Conservation (phyloP, 2,888 invertebrate species). For the Phyllotreta cruciferae region DNA sequence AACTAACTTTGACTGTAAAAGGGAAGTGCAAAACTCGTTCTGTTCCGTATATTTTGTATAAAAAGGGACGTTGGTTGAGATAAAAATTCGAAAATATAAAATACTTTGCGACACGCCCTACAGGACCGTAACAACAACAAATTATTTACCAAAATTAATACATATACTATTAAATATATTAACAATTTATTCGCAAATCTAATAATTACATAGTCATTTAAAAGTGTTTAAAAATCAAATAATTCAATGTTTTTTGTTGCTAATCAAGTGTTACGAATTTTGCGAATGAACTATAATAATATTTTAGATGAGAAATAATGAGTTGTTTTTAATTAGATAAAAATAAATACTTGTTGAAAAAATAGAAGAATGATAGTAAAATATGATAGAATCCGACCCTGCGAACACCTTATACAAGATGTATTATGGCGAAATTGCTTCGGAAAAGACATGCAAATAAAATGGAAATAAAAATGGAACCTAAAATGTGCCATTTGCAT, state of each 20-base stretch:
- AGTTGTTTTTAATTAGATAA: background rate
- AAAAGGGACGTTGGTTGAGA: slow-evolving; percentile 45
- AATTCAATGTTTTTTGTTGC: no score
- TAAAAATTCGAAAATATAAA: slow-evolving; percentile 47
- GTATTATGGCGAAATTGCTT: slow-evolving; percentile 42
- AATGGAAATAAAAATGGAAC: slow-evolving; percentile 39
- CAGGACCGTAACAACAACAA: slow-evolving; percentile 28
- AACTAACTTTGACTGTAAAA: slow-evolving; percentile 51
- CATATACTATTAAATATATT: no score
- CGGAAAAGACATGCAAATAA: slow-evolving; percentile 43
- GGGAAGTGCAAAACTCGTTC: slow-evolving; percentile 48
- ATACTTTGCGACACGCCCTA: slow-evolving; percentile 21
- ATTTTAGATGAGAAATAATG: background rate
- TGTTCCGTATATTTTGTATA: slow-evolving; percentile 35
- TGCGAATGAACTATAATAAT: background rate
- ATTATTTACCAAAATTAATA: no score
- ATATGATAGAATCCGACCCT: slow-evolving; percentile 28
- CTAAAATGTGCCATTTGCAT: slow-evolving; percentile 41
- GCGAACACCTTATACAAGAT: slow-evolving; percentile 40
- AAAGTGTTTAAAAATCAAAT: no score
- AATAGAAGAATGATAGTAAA: background rate
- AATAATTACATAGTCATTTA: no score
- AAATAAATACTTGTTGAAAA: background rate
- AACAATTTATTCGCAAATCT: no score
- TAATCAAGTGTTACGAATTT: background rate